Evolutionary conservation across 2,888 invertebrate genomes (phyloP).

Genomic region (Lumbricus terrestris): DNA sequence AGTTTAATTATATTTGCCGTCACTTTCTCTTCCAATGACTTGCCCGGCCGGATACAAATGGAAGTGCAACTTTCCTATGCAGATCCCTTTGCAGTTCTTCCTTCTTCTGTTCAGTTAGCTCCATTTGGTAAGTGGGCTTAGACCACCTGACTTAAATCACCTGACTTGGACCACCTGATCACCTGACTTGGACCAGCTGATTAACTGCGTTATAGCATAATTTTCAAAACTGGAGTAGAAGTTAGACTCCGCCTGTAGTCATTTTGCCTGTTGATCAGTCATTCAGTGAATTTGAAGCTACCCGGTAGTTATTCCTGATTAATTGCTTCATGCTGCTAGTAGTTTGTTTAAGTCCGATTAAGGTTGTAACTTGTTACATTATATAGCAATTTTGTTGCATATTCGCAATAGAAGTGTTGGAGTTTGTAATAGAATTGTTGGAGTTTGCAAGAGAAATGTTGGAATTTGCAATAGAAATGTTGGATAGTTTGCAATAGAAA

Average conservation of each 20-base stretch:
- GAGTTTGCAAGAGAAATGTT: too few relatives aligned
- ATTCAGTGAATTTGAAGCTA: background rate
- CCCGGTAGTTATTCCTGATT: background rate
- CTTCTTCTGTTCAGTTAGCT: background rate
- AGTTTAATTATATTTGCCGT: background rate
- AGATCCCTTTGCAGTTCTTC: background rate
- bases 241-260: background rate
- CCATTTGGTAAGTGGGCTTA: background rate
- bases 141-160: too few relatives aligned
- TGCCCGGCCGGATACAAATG: background rate
- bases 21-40: background rate
- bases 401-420: background rate
- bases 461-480: too few relatives aligned
- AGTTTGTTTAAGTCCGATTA: background rate
- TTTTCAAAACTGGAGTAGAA: too few relatives aligned
- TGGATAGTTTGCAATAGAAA: background rate
- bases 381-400: too few relatives aligned
- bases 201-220: too few relatives aligned
- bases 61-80: conserved; percentile 4
- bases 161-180: too few relatives aligned
- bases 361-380: too few relatives aligned
- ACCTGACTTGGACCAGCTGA: too few relatives aligned
- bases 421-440: background rate
- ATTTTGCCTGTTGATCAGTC: background rate
- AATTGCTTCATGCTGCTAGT: background rate